Base-by-base conservation (phyloP, 1,140 invertebrate genomes). In the Wiebesia pumilae region DNA sequence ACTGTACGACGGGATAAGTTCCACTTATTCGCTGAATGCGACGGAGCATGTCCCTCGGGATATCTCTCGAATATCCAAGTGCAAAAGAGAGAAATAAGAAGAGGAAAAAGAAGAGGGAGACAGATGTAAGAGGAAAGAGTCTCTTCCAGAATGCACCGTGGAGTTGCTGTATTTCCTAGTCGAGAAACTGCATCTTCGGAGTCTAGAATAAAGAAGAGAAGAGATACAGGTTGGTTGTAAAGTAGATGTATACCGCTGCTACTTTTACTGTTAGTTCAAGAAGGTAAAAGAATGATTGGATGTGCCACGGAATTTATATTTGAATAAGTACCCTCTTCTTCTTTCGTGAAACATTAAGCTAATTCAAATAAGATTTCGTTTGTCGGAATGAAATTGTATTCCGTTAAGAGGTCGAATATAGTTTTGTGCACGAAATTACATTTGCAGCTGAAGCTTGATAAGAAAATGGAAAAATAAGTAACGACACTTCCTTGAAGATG, bases 21-120 rank as follows among this genome's bases (percentile, higher is more conserved):
- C 89, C 89, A 91, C 89, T 91, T 91, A 90, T 90, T 90, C 88
- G 88, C 75, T 88, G 89, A 89, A 89, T 90, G 87, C 88, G 88
- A 89, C 89, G 88, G 90, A 88, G 89, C 88, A 88, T 89, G 87
- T 89, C 89, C 88, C 84, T 89, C 84, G 85, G 89, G 89, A 88
- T 88, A 89, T 87, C 85, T 87, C 51, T 83, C 69, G 65, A 69
- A 69, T 82, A 82, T 82, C 51, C 69, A 19, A n/a, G 54, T n/a
- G 35, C n/a, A n/a, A 65, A 82, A 40, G 51, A 43, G 62, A 69
- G 62, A 69, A 81, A 65, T 21, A 40, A 30, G 54, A 62, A 4
- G 27, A 9, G 51, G 30, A 24, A 24, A 27, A 7, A 9, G 65
- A 7, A 24, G 67, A 43, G 71, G 12, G 27, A 38, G n/a, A 7